Conservation (phyloP, 2,113 vertebrate species). For the Limnothrissa miodon region DNA sequence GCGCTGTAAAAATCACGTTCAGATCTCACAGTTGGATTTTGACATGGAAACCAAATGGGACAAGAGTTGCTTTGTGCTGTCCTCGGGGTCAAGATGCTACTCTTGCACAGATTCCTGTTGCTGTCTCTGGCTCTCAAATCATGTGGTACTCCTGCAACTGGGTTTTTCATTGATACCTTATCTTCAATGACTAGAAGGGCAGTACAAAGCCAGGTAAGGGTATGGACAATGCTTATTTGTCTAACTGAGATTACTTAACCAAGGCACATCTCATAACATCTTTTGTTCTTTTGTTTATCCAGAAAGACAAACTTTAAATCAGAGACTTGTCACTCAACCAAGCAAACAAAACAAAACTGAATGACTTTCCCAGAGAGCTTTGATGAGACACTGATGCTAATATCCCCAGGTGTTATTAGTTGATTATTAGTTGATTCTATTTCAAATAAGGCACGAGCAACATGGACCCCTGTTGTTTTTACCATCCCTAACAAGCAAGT, state of each 20-base stretch:
- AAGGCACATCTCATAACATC: no score
- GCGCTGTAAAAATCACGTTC: background rate
- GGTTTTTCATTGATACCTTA: background rate
- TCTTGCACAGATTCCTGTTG: background rate
- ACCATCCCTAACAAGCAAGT: background rate
- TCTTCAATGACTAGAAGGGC: background rate
- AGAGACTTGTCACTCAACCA: background rate
- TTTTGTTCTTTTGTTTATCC: background rate
- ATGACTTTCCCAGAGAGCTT: no score
- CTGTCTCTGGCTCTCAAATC: background rate
- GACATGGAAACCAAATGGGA: background rate
- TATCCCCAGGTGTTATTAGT: background rate
- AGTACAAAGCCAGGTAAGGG: background rate
- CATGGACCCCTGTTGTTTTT: background rate
- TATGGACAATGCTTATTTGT: background rate
- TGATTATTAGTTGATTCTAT: background rate
- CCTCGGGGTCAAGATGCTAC: background rate
- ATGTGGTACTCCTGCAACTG: background rate
- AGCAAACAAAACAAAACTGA: background rate
- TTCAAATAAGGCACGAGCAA: background rate
- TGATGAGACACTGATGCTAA: background rate
- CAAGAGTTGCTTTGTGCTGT: background rate
- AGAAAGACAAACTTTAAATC: background rate
- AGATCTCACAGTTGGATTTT: background rate
- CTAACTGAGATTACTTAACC: background rate